Conservation (phyloP, 2,888 invertebrate species). For the Imbricaverruca yamaguchii region DNA sequence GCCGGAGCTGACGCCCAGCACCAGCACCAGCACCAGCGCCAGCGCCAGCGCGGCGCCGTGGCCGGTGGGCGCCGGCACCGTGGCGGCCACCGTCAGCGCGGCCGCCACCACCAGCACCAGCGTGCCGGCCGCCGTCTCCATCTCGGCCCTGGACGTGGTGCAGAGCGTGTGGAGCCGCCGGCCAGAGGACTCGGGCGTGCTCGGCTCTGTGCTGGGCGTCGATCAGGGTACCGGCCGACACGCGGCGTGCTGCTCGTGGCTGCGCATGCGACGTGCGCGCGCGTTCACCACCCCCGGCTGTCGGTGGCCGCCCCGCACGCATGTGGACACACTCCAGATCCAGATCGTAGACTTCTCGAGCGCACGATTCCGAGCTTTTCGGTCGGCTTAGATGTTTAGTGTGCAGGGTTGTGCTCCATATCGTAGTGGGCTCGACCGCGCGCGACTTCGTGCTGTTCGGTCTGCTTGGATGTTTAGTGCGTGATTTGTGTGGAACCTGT, state of each 20-base stretch:
- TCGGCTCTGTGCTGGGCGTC: neutral
- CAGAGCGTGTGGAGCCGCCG: constrained; percentile 2
- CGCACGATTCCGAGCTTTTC: too few relatives aligned
- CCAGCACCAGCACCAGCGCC: neutral
- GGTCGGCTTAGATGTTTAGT: too few relatives aligned
- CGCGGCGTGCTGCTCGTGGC: neutral
- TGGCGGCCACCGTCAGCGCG: neutral
- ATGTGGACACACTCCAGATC: too few relatives aligned
- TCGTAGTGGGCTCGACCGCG: too few relatives aligned
- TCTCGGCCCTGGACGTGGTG: neutral
- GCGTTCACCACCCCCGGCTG: too few relatives aligned
- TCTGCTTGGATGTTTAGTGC: too few relatives aligned
- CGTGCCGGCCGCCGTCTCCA: neutral
- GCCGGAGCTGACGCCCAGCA: neutral
- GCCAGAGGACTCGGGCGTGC: neutral
- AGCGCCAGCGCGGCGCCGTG: neutral
- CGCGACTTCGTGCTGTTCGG: too few relatives aligned
- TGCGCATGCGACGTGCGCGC: too few relatives aligned
- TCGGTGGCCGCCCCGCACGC: too few relatives aligned
- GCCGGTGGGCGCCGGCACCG: neutral
- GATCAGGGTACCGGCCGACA: neutral
- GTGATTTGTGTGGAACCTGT: too few relatives aligned
- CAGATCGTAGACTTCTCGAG: too few relatives aligned
- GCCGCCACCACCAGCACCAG: neutral
- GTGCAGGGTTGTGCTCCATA: too few relatives aligned